Base-by-base conservation (phyloP, 2,888 invertebrate genomes). In the Tromatobia lineatoria region DNA sequence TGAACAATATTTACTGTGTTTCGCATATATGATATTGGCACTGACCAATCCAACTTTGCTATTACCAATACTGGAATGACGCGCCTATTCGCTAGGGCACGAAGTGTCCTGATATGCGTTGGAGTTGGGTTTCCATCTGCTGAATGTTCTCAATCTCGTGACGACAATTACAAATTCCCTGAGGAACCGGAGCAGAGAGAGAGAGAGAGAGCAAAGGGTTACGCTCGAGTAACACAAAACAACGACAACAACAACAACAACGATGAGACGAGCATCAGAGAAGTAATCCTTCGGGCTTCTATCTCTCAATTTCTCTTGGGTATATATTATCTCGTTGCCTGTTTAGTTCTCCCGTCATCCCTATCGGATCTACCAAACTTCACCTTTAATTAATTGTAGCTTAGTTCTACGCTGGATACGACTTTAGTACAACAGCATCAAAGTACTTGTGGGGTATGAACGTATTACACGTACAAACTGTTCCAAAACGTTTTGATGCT, bases 111-210 rank as follows among this genome's bases (percentile, higher is more conserved):
- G 50, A 4, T 64, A 42, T 64, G 38, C 52, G 34, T 47, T 69
- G n/a, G 69, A 45, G 61, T 50, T 11, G 18, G 47, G 20, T 66
- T 61, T 45, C 67, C 13, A 69, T 45, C 64, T 57, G 42, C 50
- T 66, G 64, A 77, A 83, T 79, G 66, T 57, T 79, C 79, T 71
- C 38, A 83, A 59, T 45, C 75, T 77, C 77, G 73, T 47, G 77
- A 77, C 73, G 69, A 83, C 79, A 71, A 80, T 83, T 79, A 75
- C 83, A 29, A 83, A 83, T 80, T 57, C 75, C 70, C 79, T 1
- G 15, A 59, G 71, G 70, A 38, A 47, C n/a, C 15, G 25, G 64
- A 8, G 73, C 42, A 18, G 7, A 42, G n/a, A 47, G 6, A 29
- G 29, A 29, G 29, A 29, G 10, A 42, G n/a, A 47, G 6, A 29